Percentiles rank a stretch among this genome's conserved stretches.
Evolutionary conservation across 2,113 vertebrate species (phyloP).

Genomic region (Takifugu bimaculatus): DNA sequence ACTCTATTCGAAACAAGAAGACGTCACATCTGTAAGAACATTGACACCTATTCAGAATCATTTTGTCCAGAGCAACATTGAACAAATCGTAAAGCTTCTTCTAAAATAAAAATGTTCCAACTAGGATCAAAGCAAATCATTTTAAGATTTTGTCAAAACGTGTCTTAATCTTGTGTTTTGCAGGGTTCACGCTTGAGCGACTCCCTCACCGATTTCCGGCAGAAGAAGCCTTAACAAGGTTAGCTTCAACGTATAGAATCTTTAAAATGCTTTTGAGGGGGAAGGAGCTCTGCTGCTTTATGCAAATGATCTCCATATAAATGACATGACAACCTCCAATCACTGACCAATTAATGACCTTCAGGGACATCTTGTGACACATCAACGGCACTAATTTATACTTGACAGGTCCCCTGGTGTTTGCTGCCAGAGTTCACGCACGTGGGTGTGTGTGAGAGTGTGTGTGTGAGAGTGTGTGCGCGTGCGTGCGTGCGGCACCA

Average conservation of each 20-base stretch:
- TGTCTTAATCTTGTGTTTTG: background rate
- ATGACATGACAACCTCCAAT: conserved; percentile 68
- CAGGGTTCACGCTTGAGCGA: background rate
- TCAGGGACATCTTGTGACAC: conserved; percentile 63
- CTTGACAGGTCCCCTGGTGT: conserved; percentile 70
- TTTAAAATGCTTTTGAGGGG: conserved; percentile 43
- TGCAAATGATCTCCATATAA: conserved; percentile 69
- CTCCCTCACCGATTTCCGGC: background rate
- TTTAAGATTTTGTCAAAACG: no score
- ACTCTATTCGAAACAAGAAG: conserved; percentile 32
- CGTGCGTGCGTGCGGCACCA: conserved; percentile 33
- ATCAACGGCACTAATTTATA: conserved; percentile 69
- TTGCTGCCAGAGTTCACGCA: conserved; percentile 41
- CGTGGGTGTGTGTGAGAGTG: conserved; percentile 33
- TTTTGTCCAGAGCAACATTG: conserved; percentile 4
- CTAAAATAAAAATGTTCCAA: conserved; percentile 16
- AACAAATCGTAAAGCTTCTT: background rate
- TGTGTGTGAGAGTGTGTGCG: conserved; percentile 14
- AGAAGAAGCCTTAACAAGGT: conserved; percentile 10
- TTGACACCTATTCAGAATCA: background rate
- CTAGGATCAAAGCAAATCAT: conserved; percentile 5
- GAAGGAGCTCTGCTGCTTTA: conserved; percentile 50
- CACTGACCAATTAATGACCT: conserved; percentile 76
- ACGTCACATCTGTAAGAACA: conserved; percentile 23
- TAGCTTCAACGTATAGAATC: conserved; percentile 49